phyloP scores from a whole-genome alignment of 2,888 invertebrate species.

The Synergus japonicus region DNA sequence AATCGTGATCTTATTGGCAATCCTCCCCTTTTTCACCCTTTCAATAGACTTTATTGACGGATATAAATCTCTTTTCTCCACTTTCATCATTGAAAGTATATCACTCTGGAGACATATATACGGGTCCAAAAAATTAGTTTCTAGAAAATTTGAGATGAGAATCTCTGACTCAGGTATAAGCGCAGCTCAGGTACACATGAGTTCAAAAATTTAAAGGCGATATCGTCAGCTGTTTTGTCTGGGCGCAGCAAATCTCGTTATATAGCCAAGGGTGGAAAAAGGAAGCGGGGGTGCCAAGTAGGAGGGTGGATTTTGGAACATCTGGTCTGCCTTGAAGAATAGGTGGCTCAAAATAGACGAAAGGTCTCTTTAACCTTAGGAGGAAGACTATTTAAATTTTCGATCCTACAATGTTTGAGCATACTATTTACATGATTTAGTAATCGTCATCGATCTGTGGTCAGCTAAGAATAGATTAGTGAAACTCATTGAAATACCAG shows the following conservation, averaged over 20 bases:
- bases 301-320: slow-evolving; percentile 50
- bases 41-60: not conserved
- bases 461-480: not conserved
- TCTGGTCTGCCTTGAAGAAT: slow-evolving; percentile 50
- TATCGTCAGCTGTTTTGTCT: slow-evolving; percentile 51
- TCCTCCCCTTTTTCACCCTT: not conserved
- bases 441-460: too few relatives aligned
- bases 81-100: not conserved
- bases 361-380: not conserved
- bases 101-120: not conserved
- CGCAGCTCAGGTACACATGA: slow-evolving; percentile 22
- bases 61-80: not conserved
- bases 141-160: slow-evolving; percentile 21
- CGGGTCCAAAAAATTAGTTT: not conserved
- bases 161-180: slow-evolving; percentile 13
- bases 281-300: slow-evolving; percentile 44
- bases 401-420: not conserved
- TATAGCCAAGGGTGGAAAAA: slow-evolving; percentile 8
- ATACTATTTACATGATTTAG: not conserved
- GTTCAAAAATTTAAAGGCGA: slow-evolving; percentile 32
- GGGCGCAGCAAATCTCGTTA: slow-evolving; percentile 45
- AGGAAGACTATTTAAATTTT: slow-evolving; percentile 6
- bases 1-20: not conserved
- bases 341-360: not conserved
- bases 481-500: not conserved